Base-by-base conservation (phyloP, 2,797 vertebrate genomes). In the Scarus forsteni region DNA sequence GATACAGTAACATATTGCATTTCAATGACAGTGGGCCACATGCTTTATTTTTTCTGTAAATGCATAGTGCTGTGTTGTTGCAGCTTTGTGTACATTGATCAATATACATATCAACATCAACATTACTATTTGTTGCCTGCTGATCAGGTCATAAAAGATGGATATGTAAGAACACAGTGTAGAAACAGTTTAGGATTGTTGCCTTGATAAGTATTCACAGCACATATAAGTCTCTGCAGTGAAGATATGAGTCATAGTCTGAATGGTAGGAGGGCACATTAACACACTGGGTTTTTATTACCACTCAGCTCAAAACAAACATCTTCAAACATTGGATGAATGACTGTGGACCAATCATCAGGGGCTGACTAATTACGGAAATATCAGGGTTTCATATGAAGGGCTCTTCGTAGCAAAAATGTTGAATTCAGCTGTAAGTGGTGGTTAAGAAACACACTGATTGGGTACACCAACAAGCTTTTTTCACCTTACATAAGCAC, bases 161-260 rank as follows among this genome's bases (percentile, higher is more conserved):
- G 61, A 77, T 60, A 58, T 55, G 58, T 77, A 49, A 73, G 70
- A 65, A 75, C 49, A 77, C 87, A 85, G 77, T 74, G 77, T 81
- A 60, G 89, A 89, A 87, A 85, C 81, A 86, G 82, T 92, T 91
- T 78, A 52, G 72, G 77, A 90, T 87, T 81, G 87, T 85, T 90
- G 78, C 75, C 90, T 89, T 88, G 80, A 90, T 93, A 92, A 92
- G 91, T 92, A 93, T 93, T 93, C 92, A 89, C 84, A 83, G 90
- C 92, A 92, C 92, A 93, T 85, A 86, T 76, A 89, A 87, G 78
- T 84, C 91, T 92, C 92, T 91, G 91, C 91, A 92, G 90, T 91
- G 90, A 92, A 87, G 90, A 90, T 92, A 93, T 93, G 92, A 92
- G 89, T 93, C 92, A 93, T 92, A 92, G 90, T 89, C 90, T 90